Conservation (phyloP, 1,140 invertebrate species). For the Thaumetopoea pityocampa region DNA sequence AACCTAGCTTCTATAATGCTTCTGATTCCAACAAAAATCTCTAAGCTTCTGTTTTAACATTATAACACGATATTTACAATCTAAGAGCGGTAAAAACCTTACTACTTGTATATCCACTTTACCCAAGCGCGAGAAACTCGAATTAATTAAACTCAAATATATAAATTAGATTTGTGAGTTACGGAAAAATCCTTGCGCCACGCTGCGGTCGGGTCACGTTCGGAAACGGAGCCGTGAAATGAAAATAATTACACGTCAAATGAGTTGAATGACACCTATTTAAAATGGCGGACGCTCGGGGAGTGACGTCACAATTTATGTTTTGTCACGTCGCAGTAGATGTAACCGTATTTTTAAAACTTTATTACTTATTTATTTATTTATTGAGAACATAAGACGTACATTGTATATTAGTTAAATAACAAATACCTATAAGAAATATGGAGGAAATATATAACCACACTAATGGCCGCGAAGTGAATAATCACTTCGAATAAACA, state of each 20-base stretch:
- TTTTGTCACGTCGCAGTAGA: conserved; percentile 15
- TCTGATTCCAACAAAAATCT: conserved; percentile 4
- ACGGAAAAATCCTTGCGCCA: conserved; percentile 22
- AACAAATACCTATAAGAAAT: no score
- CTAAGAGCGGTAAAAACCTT: neutral
- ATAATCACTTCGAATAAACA: no score
- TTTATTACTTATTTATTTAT: no score
- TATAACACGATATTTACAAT: conserved; percentile 1
- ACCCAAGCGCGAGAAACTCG: conserved; percentile 16
- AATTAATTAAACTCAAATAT: conserved; percentile 36
- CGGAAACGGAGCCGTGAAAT: conserved; percentile 32
- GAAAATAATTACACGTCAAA: conserved; percentile 54
- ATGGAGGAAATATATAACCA: no score
- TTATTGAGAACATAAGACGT: no score
- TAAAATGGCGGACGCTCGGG: conserved; percentile 26
- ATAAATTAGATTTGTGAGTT: conserved; percentile 32
- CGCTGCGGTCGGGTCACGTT: conserved; percentile 21
- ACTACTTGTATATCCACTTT: neutral
- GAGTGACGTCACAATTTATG: conserved; percentile 26
- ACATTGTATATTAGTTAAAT: no score
- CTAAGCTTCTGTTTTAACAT: neutral
- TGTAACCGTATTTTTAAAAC: no score
- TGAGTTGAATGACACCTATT: conserved; percentile 49
- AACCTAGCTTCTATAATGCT: conserved; percentile 6
- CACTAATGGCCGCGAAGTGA: no score